Percentiles rank a stretch among this genome's conserved stretches.
These are phyloP conservation scores for Toxostoma redivivum DNA, from an alignment of 2,113 vertebrate species.

Conservation along the genomic window DNA sequence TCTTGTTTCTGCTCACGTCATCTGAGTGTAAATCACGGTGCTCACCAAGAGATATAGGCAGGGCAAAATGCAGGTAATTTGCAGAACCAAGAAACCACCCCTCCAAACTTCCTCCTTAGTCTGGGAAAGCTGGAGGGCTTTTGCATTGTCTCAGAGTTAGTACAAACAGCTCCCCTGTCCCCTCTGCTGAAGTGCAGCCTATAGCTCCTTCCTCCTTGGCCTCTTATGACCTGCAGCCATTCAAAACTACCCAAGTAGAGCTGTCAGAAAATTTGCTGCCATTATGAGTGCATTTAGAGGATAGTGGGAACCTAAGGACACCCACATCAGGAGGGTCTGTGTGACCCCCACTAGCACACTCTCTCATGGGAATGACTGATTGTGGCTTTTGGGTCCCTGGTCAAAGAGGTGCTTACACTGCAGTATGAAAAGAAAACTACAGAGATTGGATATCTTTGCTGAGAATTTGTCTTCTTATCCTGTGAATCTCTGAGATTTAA, in stretches of 20 bases:
- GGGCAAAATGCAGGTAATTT: neutral
- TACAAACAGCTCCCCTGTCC: neutral
- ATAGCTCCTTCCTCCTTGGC: neutral
- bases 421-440: neutral
- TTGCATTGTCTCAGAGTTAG: neutral
- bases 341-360: rapidly evolving
- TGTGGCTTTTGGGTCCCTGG: neutral
- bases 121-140: neutral
- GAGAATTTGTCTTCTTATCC: neutral
- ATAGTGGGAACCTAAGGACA: neutral
- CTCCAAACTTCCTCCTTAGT: neutral
- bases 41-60: neutral
- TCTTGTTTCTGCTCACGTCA: neutral
- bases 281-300: neutral
- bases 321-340: neutral
- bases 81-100: neutral
- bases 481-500: neutral
- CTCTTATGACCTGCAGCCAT: neutral
- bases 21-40: neutral
- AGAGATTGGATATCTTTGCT: neutral
- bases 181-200: neutral
- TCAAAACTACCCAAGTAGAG: neutral
- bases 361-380: neutral
- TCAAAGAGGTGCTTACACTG: neutral
- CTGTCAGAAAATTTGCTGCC: neutral